Evolutionary conservation across 2,113 vertebrate genomes (phyloP).

Genomic region (Scophthalmus maximus): DNA sequence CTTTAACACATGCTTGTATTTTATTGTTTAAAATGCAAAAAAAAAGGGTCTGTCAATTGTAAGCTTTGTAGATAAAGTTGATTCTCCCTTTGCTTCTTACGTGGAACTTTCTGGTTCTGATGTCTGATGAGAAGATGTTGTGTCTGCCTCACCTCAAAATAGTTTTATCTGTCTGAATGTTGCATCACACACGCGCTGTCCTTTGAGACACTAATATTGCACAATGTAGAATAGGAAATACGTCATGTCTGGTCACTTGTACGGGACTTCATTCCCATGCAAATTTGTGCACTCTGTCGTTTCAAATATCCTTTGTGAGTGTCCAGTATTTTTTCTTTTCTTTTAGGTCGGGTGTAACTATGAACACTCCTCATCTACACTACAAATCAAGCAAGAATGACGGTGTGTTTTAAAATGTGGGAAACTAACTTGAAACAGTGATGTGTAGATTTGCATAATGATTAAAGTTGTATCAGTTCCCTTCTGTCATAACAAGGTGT

Average conservation of each 20-base stretch:
- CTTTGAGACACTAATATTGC: constrained; percentile 59
- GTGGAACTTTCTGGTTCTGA: constrained; percentile 61
- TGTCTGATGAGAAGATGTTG: constrained; percentile 52
- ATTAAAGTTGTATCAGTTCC: constrained; percentile 73
- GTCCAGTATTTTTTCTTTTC: constrained; percentile 14
- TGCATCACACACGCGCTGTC: constrained; percentile 48
- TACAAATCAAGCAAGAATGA: constrained; percentile 34
- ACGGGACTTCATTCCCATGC: constrained; percentile 49
- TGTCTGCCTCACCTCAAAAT: constrained; percentile 63
- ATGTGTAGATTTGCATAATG: constrained; percentile 53
- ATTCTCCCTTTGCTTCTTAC: constrained; percentile 39
- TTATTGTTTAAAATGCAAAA: constrained; percentile 28
- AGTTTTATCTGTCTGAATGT: constrained; percentile 66
- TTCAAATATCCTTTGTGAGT: constrained; percentile 27
- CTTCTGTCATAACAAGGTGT: constrained; percentile 52
- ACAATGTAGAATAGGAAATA: constrained; percentile 54
- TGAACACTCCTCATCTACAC: constrained; percentile 26
- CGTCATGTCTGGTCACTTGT: constrained; percentile 38
- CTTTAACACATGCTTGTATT: constrained; percentile 55
- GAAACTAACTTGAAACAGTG: constrained; percentile 43
- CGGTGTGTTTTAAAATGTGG: constrained; percentile 39
- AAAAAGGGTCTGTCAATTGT: constrained; percentile 40
- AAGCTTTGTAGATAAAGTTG: constrained; percentile 59
- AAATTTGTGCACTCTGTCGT: constrained; percentile 39
- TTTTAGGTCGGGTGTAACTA: constrained; percentile 4